These are phyloP conservation scores for Dilophus febrilis DNA, from an alignment of 2,888 invertebrate species.

Conservation along the genomic window DNA sequence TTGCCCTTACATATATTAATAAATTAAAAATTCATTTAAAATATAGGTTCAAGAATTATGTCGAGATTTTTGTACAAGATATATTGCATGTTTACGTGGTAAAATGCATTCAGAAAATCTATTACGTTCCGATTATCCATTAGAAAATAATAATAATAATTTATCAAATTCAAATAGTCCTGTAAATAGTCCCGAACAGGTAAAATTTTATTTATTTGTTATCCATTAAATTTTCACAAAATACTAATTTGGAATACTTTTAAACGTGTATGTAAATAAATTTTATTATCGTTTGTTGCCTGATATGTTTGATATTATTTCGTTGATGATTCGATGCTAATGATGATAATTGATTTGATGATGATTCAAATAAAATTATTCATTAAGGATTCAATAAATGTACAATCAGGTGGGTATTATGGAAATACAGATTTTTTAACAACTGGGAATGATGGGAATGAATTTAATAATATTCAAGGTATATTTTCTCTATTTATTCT, in stretches of 20 bases:
- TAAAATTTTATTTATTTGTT: constrained; percentile 10
- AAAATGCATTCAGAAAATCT: constrained; percentile 83
- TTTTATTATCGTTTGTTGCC: not conserved
- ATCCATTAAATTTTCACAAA: not conserved
- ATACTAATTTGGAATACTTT: not conserved
- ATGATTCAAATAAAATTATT: not conserved
- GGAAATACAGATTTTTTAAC: constrained; percentile 11
- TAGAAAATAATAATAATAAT: constrained; percentile 31
- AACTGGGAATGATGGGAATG: constrained; percentile 9
- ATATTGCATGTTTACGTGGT: constrained; percentile 78
- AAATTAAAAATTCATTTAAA: too few species aligned
- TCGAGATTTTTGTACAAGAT: constrained; percentile 85
- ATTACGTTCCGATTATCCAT: constrained; percentile 54
- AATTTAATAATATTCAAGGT: constrained; percentile 12
- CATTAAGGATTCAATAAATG: constrained; percentile 1
- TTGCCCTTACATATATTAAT: not conserved
- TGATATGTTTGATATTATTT: not conserved
- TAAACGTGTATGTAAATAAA: not conserved
- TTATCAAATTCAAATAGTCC: constrained; percentile 34
- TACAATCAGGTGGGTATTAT: constrained; percentile 10
- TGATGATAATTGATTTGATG: not conserved
- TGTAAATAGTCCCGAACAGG: constrained; percentile 17
- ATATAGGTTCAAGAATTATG: constrained; percentile 82
- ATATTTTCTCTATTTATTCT: not conserved
- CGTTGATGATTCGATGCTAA: too few species aligned